Evolutionary conservation across 1,140 invertebrate species (phyloP).

Genomic region (Platorchestia sp.): DNA sequence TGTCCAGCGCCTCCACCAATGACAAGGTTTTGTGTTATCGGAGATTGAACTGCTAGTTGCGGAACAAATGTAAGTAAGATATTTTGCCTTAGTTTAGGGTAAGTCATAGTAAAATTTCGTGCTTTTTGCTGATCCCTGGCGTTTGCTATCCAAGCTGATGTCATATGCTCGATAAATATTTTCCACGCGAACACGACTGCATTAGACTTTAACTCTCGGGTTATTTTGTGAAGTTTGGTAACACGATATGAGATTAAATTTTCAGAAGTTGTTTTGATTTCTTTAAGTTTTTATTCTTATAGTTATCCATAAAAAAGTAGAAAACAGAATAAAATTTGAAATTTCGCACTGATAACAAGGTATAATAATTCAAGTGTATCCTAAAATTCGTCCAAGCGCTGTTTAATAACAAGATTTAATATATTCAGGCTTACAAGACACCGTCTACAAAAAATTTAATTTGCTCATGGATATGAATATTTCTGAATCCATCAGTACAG

Average conservation of each 20-base stretch:
- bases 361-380: neutral
- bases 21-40: too few relatives aligned
- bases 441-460: neutral
- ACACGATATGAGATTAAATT: neutral
- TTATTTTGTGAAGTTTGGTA: too few relatives aligned
- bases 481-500: neutral
- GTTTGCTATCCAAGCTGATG: too few relatives aligned
- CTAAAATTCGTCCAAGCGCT: neutral
- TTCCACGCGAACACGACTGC: too few relatives aligned
- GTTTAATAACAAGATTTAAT: neutral
- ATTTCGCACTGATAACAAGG: neutral
- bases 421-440: neutral
- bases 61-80: too few relatives aligned
- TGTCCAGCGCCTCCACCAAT: too few relatives aligned
- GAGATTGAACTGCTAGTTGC: too few relatives aligned
- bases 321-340: neutral
- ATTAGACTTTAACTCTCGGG: too few relatives aligned
- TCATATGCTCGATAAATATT: too few relatives aligned
- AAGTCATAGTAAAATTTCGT: too few relatives aligned
- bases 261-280: neutral
- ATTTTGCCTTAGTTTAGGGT: too few relatives aligned
- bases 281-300: neutral
- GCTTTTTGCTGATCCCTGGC: too few relatives aligned
- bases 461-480: neutral
- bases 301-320: neutral